A percentile compares a stretch with the other conserved stretches of the same genome.
These are phyloP conservation scores for Poeciliopsis presidionis DNA, from an alignment of 2,797 vertebrate species.

Conservation along the genomic window DNA sequence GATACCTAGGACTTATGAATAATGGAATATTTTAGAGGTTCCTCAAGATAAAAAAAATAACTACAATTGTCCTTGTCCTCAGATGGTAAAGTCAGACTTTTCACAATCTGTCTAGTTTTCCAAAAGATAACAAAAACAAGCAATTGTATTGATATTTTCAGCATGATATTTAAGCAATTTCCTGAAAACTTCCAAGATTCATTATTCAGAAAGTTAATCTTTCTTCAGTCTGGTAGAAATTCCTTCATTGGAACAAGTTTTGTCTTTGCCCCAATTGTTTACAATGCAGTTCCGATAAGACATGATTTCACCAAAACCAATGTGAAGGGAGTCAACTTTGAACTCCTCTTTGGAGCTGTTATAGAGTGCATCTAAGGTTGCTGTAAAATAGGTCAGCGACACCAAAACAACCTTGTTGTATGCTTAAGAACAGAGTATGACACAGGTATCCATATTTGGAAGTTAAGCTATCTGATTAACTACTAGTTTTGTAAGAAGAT, in stretches of 20 bases:
- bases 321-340: slow-evolving; percentile 2
- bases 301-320: slow-evolving; percentile 34
- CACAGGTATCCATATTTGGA: neutral
- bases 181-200: slow-evolving; percentile 44
- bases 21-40: slow-evolving; percentile 54
- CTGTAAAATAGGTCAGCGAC: slow-evolving; percentile 16
- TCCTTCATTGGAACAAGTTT: slow-evolving; percentile 23
- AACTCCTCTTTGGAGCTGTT: slow-evolving; percentile 49
- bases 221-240: slow-evolving; percentile 45
- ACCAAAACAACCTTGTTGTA: slow-evolving; percentile 25
- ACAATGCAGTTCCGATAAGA: slow-evolving; percentile 54
- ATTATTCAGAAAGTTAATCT: slow-evolving; percentile 70
- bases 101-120: neutral
- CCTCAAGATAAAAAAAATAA: slow-evolving; percentile 4
- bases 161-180: slow-evolving; percentile 19
- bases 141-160: neutral
- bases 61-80: neutral
- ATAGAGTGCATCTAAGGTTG: slow-evolving; percentile 20
- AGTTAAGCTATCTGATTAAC: neutral
- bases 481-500: slow-evolving; percentile 28
- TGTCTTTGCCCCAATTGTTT: slow-evolving; percentile 44
- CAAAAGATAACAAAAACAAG: neutral
- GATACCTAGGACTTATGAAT: slow-evolving; percentile 59
- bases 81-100: slow-evolving; percentile 11
- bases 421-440: slow-evolving; percentile 30